Conservation (phyloP, 2,888 invertebrate species). For the Nesidiocoris tenuis region DNA sequence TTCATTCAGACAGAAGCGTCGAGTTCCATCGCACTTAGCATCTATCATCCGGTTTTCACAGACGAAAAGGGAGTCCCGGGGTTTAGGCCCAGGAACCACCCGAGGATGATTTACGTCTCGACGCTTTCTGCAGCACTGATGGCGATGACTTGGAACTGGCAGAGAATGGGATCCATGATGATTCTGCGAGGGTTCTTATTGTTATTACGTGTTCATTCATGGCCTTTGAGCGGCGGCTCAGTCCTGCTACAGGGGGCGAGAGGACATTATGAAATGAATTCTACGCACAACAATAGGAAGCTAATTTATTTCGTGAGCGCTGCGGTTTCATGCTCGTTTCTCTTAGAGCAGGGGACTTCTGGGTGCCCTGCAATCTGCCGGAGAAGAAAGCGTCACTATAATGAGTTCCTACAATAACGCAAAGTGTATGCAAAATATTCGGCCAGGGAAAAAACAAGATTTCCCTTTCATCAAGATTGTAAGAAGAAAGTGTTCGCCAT, state of each 20-base stretch:
- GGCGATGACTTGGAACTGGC: conserved; percentile 9
- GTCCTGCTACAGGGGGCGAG: not conserved
- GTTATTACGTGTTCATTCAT: conserved; percentile 36
- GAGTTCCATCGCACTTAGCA: conserved; percentile 36
- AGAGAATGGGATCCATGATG: conserved; percentile 19
- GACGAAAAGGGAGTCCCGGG: not conserved
- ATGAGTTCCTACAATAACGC: not conserved
- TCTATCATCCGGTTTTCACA: conserved; percentile 19
- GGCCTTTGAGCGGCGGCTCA: not conserved
- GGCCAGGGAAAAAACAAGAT: not conserved
- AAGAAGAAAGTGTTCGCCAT: not conserved
- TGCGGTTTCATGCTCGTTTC: not conserved
- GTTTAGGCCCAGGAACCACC: not conserved
- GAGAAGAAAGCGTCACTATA: not conserved
- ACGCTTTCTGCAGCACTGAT: conserved; percentile 7
- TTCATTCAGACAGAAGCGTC: conserved; percentile 35
- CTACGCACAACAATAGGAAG: conserved; percentile 14
- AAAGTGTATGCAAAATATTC: not conserved
- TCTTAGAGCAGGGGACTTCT: no score
- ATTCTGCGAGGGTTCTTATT: conserved; percentile 34
- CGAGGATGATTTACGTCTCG: conserved; percentile 20
- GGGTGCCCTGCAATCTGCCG: not conserved
- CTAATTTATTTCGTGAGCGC: conserved; percentile 23
- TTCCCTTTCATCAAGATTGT: not conserved
- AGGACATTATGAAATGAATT: conserved; percentile 31